These are phyloP conservation scores for Gallinago solitaria DNA, from an alignment of 2,797 vertebrate genomes.

Conservation along the genomic window DNA sequence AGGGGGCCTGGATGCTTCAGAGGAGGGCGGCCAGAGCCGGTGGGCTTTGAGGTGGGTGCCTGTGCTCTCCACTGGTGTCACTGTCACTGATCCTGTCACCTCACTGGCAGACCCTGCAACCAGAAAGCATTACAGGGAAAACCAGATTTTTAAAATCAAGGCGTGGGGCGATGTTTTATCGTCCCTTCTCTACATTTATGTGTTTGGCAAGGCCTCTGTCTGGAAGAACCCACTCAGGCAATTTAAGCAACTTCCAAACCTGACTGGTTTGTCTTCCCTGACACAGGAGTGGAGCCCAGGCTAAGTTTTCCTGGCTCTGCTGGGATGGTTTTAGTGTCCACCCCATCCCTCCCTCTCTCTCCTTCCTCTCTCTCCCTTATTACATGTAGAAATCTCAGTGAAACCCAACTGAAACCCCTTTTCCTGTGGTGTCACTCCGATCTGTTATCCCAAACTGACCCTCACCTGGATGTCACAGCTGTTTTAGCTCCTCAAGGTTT, in stretches of 20 bases:
- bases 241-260: not conserved
- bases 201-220: too few relatives aligned
- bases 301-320: not conserved
- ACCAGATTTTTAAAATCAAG: not conserved
- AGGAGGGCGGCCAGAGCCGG: rapidly evolving
- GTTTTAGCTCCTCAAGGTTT: not conserved
- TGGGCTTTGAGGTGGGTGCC: not conserved
- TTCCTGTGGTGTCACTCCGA: not conserved
- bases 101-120: too few relatives aligned
- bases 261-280: not conserved
- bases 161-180: rapidly evolving
- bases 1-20: not conserved
- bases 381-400: not conserved
- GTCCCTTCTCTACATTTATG: rapidly evolving
- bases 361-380: not conserved
- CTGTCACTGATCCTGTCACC: rapidly evolving
- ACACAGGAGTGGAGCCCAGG: not conserved
- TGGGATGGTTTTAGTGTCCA: not conserved
- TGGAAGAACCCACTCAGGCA: not conserved
- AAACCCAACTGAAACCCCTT: rapidly evolving
- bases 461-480: too few relatives aligned
- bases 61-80: not conserved
- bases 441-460: too few relatives aligned
- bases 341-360: not conserved
- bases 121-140: not conserved